A percentile compares a stretch with the other conserved stretches of the same genome.
Conservation (phyloP, 2,888 invertebrate genomes). For the Tenthredo notha region DNA sequence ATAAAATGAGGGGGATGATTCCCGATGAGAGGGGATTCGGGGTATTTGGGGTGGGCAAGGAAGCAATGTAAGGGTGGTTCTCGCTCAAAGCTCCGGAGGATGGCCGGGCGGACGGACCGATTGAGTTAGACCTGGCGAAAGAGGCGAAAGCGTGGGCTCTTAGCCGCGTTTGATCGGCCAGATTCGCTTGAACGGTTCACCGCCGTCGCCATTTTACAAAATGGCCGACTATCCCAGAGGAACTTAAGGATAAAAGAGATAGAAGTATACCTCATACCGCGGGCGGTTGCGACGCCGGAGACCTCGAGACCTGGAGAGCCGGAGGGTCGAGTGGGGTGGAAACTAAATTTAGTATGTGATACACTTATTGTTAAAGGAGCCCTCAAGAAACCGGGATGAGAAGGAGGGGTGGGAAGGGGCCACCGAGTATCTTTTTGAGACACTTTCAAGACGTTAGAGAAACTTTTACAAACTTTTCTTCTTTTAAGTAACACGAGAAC, state of each 20-base stretch:
- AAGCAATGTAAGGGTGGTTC: conserved; percentile 14
- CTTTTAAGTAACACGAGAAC: conserved; percentile 49
- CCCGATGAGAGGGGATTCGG: conserved; percentile 24
- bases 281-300: conserved; percentile 28
- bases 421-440: conserved; percentile 69
- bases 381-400: conserved; percentile 51
- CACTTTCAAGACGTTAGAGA: conserved; percentile 76
- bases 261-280: background rate
- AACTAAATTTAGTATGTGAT: conserved; percentile 78
- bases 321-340: conserved; percentile 58
- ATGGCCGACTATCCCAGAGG: conserved; percentile 61
- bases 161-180: conserved; percentile 78
- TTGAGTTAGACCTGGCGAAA: conserved; percentile 77
- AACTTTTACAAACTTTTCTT: conserved; percentile 69
- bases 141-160: conserved; percentile 68
- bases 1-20: conserved; percentile 1
- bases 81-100: conserved; percentile 40
- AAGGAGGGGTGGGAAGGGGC: conserved; percentile 49
- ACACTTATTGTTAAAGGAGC: conserved; percentile 69
- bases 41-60: conserved; percentile 33
- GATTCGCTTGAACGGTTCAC: conserved; percentile 77
- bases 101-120: conserved; percentile 58
- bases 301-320: background rate
- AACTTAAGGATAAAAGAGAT: conserved; percentile 53
- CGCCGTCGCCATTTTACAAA: conserved; percentile 66